Percentiles rank a stretch among this genome's conserved stretches.
These are phyloP conservation scores for Eriocheir sinensis DNA, from an alignment of 1,140 invertebrate genomes.

Conservation along the genomic window DNA sequence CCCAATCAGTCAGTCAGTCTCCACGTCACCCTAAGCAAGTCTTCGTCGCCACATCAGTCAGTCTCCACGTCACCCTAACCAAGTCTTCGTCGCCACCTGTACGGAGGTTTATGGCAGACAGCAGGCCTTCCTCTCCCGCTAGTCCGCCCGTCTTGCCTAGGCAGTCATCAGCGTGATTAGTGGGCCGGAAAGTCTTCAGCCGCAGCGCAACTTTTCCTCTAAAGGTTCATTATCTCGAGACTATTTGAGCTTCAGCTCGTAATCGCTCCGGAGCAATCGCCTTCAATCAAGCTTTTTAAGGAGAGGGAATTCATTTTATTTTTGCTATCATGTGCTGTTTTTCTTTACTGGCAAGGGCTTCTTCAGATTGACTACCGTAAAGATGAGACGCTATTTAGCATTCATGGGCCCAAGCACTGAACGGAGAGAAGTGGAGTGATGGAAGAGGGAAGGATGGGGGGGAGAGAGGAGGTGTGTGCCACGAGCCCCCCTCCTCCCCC, in stretches of 20 bases:
- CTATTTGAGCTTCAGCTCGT: not conserved
- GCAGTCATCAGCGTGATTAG: not conserved
- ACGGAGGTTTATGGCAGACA: not conserved
- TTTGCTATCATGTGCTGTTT: not conserved
- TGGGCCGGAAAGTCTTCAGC: not conserved
- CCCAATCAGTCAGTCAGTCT: too few relatives aligned
- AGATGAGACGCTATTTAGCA: not conserved
- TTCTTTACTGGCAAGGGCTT: too few relatives aligned
- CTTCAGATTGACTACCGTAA: not conserved
- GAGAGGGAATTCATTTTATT: not conserved
- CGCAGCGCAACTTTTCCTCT: not conserved
- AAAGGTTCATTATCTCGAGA: constrained; percentile 14
- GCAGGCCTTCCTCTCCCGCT: not conserved
- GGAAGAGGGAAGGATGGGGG: not conserved
- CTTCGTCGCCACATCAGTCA: too few relatives aligned
- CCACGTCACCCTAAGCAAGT: too few relatives aligned
- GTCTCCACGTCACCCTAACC: too few relatives aligned
- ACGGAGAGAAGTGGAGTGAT: not conserved
- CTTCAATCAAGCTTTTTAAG: constrained; percentile 8
- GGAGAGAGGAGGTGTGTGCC: not conserved
- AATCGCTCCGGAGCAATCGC: not conserved
- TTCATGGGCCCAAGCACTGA: not conserved
- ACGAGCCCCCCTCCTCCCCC: not conserved
- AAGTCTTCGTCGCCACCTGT: too few relatives aligned
- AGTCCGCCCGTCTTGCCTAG: not conserved